Evolutionary conservation across 2,113 vertebrate species (phyloP), one percentile per base, ranked within the genome.

Genomic region (Todiramphus chloris): DNA sequence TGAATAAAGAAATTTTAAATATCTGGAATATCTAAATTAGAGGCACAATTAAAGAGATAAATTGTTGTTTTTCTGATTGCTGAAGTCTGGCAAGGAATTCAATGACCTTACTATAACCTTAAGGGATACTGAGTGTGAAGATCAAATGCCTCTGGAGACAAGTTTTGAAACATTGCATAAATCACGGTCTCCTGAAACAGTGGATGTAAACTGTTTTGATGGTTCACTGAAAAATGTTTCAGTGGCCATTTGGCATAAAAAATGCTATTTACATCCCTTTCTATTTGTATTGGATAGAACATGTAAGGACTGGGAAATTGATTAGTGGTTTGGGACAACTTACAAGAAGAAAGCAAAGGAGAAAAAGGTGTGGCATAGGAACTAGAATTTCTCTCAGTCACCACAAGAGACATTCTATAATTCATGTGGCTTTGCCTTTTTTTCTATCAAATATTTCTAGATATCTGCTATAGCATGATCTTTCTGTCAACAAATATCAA

Each of bases 251-350:
- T 90, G 60, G 58, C 83, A 63, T 69, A 69, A 82, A 37, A 91
- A 44, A 77, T 55, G 37, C 5, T 83, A 11, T 48, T 95, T 95
- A 78, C 20, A 6, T 86, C 41, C 43, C 15, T 91, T 94, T 90
- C 27, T 92, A 66, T 94, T 91, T 96, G 39, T 88, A 46, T 91
- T 96, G 68, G 78, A 76, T 75, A 44, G 60, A 70, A 59, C 89
- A 72, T 30, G 46, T 64, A 59, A 86, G 37, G 59, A 58, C 83
- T 88, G 68, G 73, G 84, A 92, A 68, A 83, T 12, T 94, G 60
- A 93, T 94, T 90, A 84, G 50, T 92, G 89, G 35, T 85, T 62
- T 94, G 62, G 70, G 78, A 90, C 58, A 93, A 81, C 66, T 50
- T 90, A 55, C 35, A 89, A 96, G 83, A 83, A 70, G 70, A 97